Evolutionary conservation across 2,888 invertebrate genomes (phyloP), one percentile per base, ranked within the genome.

Genomic region (Nudaria mundana): DNA sequence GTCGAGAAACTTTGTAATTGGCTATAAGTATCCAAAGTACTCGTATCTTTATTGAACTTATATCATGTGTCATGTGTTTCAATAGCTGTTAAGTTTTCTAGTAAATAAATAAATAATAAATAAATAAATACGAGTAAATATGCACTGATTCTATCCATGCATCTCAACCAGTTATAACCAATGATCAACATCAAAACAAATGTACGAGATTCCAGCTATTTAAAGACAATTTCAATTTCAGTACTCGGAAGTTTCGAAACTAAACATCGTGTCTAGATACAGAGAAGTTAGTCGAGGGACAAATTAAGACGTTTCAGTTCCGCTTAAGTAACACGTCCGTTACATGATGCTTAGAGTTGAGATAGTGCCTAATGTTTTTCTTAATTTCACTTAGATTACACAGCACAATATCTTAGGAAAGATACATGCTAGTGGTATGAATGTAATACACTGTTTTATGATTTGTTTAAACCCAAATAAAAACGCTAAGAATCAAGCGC

Each of bases 171-270:
- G n/a, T n/a, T n/a, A n/a, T n/a, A n/a, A n/a, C n/a, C n/a, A n/a
- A n/a, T n/a, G n/a, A n/a, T n/a, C n/a, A n/a, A n/a, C n/a, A n/a
- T n/a, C n/a, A n/a, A n/a, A n/a, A n/a, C n/a, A n/a, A n/a, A n/a
- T n/a, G n/a, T n/a, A n/a, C n/a, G n/a, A n/a, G n/a, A n/a, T 41
- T 49, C 44, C 55, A 62, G 52, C 48, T 56, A 58, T 62, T 63
- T 62, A 58, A 62, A 51, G 38, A 63, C 56, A 64, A 52, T 54
- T 40, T 43, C 34, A 28, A 48, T 48, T 53, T 57, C 48, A 48
- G 44, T 31, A 37, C 53, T 35, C 31, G 16, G 28, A 38, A 57
- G 50, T 56, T 63, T 53, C 52, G 53, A 56, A 63, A 60, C 56
- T 59, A 63, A 53, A 56, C 56, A 56, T 57, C 36, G 45, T 28